Percentiles rank a stretch among this genome's conserved stretches.
Evolutionary conservation across 2,113 vertebrate genomes (phyloP).

Genomic region (Jacana jacana): DNA sequence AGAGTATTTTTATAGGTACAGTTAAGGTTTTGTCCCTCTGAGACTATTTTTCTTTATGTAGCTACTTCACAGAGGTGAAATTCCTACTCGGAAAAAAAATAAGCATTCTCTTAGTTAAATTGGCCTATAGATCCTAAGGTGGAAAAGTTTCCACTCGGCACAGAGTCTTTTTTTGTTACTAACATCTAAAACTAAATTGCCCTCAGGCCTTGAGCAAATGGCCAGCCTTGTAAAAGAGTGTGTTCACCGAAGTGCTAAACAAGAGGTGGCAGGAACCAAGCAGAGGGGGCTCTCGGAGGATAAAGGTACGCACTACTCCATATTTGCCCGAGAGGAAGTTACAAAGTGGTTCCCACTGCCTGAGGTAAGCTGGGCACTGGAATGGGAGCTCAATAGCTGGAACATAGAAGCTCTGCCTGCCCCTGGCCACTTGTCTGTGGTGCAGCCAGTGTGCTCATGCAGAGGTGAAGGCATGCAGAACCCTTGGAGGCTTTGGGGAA

Average conservation of each 20-base stretch:
- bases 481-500: conserved; percentile 14
- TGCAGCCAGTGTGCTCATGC: conserved; percentile 58
- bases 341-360: conserved; percentile 20
- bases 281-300: conserved; percentile 73
- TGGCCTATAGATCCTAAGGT: neutral
- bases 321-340: conserved; percentile 71
- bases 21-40: neutral
- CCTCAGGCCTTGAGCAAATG: conserved; percentile 69
- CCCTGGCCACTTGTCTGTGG: conserved; percentile 63
- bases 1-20: neutral
- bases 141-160: neutral
- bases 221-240: conserved; percentile 72
- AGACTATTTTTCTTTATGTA: neutral
- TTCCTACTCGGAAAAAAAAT: neutral
- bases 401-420: conserved; percentile 73
- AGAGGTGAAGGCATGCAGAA: conserved; percentile 52
- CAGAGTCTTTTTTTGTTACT: neutral
- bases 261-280: conserved; percentile 71
- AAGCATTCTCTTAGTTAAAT: neutral
- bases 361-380: conserved; percentile 62
- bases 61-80: neutral
- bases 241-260: conserved; percentile 72
- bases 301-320: neutral
- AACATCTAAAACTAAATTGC: conserved; percentile 12
- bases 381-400: conserved; percentile 20